Base-by-base conservation (phyloP, 1,140 invertebrate genomes). In the Rhynchophorus ferrugineus region DNA sequence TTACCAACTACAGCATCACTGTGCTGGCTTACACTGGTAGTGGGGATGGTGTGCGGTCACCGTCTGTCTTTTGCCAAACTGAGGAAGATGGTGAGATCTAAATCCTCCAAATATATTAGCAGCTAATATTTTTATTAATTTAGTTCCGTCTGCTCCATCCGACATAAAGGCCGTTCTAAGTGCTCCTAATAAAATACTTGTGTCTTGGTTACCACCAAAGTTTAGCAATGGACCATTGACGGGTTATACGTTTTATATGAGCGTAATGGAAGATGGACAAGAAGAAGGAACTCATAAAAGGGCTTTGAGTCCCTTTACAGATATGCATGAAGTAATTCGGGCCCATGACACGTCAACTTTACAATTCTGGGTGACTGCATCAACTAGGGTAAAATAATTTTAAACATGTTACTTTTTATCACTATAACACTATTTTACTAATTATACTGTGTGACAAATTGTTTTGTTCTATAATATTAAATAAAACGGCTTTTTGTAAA, bases 1-100 rank as follows among this genome's bases (percentile, higher is more conserved):
- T 83, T 69, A 92, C 90, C n/a, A 96, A 95, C 74, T 97, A 96
- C 69, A 94, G 88, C 38, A 83, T 96, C 20, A 84, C 86, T 53
- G 86, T 93, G 8, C 75, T 89, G 56, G 91, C 90, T 3, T 92
- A 81, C 69, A 96, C 92, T 1, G 77, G 83, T 38, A 87, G 88
- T 38, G 93, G 94, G 1, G 89, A 93, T 69, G 93, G 93, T 3
- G 82, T 87, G 11, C 75, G 84, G 47, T 91, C 89, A 43, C 74
- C 79, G 13, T 82, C 90, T 1, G 80, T 94, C 35, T 90, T 85
- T 67, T 93, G 92, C 64, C 81, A 85, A 54, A 96, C 94, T 14
- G 82, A 91, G 61, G 90, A 96, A 76, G 91, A 95, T 73, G 84
- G 89, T 91, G 77, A 74, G 53, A 61, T 43, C 19, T 42, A n/a